Base-by-base conservation (phyloP, 2,888 invertebrate species). In the Trichacis sp. region DNA sequence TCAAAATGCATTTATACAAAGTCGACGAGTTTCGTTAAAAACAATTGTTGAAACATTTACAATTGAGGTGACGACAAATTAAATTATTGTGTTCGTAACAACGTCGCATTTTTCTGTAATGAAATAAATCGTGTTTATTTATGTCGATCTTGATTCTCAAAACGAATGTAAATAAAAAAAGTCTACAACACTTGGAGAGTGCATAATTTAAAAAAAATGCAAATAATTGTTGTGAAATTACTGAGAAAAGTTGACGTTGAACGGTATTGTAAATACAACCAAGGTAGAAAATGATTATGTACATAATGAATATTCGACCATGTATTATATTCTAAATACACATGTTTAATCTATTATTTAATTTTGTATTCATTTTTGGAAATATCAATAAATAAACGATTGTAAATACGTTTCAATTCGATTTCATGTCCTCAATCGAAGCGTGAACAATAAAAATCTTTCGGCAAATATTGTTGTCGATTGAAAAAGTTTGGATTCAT, bases 301-400 rank as follows among this genome's bases (percentile, higher is more conserved):
- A 67, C 45, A 67, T 67, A 67, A 55, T 63, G 67, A 67, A 58
- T 59, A 53, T 67, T 67, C 55, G 62, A 60, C 53, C 62, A 67
- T 67, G 63, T 67, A 67, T 67, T 66, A 66, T 66, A 66, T 66
- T 66, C 66, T 66, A 66, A 66, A 62, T 62, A 62, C 62, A 59
- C 58, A 62, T 66, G 62, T 66, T 66, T 66, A 62, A 66, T 61
- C 66, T 59, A 62, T 66, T 66, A 66, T 66, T 66, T 66, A 66
- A 66, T 62, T 66, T 66, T 66, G 66, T 66, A 66, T 59, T 59
- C 58, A 59, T 66, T 62, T 62, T 59, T 58, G 51, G 48, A 56
- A 29, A 45, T 47, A 62, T 62, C 59, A 66, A 66, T 66, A 66
- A 66, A 66, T 47, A 48, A 52, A 62, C 58, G 38, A 62, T 51